These are phyloP conservation scores for Capitulum mitella DNA, from an alignment of 2,888 invertebrate genomes.

Conservation along the genomic window DNA sequence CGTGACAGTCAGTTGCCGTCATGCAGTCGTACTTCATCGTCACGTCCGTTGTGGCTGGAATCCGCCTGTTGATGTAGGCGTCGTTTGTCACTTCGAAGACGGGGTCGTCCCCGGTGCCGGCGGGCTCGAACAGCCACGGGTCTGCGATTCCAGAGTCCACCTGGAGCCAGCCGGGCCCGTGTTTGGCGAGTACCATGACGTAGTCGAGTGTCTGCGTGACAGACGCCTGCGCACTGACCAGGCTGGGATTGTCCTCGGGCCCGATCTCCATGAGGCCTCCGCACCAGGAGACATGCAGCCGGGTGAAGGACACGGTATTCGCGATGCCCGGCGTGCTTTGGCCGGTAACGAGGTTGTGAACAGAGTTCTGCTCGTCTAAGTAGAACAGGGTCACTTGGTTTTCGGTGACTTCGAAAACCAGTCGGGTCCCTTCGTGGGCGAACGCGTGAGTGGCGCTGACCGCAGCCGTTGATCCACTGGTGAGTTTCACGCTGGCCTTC, in stretches of 20 bases:
- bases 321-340: neutral
- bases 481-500: neutral
- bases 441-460: neutral
- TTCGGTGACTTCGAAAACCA: neutral
- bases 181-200: neutral
- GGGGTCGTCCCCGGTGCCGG: neutral
- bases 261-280: neutral
- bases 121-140: neutral
- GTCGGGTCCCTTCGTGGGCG: neutral
- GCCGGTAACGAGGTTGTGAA: neutral
- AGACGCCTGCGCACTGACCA: neutral
- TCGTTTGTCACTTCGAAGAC: neutral
- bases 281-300: neutral
- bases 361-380: neutral
- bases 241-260: neutral
- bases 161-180: neutral
- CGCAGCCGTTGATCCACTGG: neutral
- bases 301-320: neutral
- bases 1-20: neutral
- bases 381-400: neutral
- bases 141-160: neutral
- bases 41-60: neutral
- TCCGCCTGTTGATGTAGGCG: neutral
- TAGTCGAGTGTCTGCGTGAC: neutral
- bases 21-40: slow-evolving; percentile 13